A percentile compares a stretch with the other conserved stretches of the same genome.
phyloP scores from a whole-genome alignment of 2,113 vertebrate genomes.

The Cyanoderma ruficeps region DNA sequence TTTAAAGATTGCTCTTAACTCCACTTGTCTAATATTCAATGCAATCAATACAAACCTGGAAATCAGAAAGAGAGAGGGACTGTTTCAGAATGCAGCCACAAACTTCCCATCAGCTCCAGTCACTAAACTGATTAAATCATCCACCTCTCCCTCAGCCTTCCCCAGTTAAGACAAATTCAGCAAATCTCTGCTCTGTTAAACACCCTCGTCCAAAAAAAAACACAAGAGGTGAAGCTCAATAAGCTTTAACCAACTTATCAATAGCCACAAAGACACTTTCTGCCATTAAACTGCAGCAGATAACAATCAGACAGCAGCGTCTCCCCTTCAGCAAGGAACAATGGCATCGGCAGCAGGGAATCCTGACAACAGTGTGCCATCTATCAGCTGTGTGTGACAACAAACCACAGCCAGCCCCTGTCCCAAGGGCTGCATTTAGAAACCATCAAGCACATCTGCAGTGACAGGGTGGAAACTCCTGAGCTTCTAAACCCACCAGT shows the following conservation, averaged over 20 bases:
- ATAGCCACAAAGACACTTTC: neutral
- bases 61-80: neutral
- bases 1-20: constrained; percentile 30
- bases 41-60: neutral
- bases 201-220: neutral
- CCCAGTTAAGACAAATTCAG: neutral
- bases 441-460: neutral
- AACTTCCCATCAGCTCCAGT: neutral
- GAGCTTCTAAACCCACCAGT: neutral
- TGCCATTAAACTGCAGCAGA: neutral
- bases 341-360: neutral
- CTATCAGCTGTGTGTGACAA: neutral
- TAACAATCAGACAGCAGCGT: neutral
- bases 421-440: neutral
- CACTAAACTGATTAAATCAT: neutral
- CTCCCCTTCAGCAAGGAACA: neutral
- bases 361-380: constrained; percentile 5
- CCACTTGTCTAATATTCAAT: neutral
- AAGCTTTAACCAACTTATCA: constrained; percentile 1
- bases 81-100: neutral
- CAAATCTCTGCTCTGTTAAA: neutral
- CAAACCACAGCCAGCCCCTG: neutral
- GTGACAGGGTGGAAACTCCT: neutral
- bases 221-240: neutral
- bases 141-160: neutral